Evolutionary conservation across 2,888 invertebrate species (phyloP).

Genomic region (Exephanes ischioxanthus): DNA sequence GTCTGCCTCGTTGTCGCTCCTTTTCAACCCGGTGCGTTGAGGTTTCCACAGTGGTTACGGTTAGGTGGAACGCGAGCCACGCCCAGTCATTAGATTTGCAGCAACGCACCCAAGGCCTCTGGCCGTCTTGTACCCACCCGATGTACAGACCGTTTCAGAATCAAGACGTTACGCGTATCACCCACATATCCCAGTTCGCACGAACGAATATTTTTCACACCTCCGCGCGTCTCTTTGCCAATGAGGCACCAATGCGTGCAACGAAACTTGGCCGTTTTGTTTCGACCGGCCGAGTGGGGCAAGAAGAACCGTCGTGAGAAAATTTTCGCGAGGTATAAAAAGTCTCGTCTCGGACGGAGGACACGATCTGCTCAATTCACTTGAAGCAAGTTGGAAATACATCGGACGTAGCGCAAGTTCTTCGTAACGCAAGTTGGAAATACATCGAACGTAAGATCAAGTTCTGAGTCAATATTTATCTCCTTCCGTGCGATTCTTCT

Average conservation of each 20-base stretch:
- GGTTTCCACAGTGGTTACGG: slow-evolving; percentile 64
- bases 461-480: slow-evolving; percentile 44
- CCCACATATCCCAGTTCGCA: not conserved
- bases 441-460: not conserved
- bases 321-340: no score
- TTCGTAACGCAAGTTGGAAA: not conserved
- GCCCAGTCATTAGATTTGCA: slow-evolving; percentile 75
- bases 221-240: not conserved
- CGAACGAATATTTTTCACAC: slow-evolving; percentile 6
- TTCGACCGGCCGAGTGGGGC: slow-evolving; percentile 53
- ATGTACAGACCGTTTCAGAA: slow-evolving; percentile 10
- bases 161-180: slow-evolving; percentile 18
- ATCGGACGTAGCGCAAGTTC: not conserved
- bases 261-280: slow-evolving; percentile 59
- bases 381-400: no score
- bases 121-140: not conserved
- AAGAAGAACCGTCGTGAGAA: no score
- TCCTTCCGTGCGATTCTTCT: slow-evolving; percentile 36
- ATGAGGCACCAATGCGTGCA: not conserved
- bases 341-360: no score
- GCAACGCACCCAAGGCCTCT: slow-evolving; percentile 62
- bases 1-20: slow-evolving; percentile 1
- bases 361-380: no score
- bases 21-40: slow-evolving; percentile 36
- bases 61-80: slow-evolving; percentile 71